A percentile compares a stretch with the other conserved stretches of the same genome.
These are phyloP conservation scores for Peromyscus maniculatus DNA, from an alignment of 2,113 vertebrate species.

Conservation along the genomic window DNA sequence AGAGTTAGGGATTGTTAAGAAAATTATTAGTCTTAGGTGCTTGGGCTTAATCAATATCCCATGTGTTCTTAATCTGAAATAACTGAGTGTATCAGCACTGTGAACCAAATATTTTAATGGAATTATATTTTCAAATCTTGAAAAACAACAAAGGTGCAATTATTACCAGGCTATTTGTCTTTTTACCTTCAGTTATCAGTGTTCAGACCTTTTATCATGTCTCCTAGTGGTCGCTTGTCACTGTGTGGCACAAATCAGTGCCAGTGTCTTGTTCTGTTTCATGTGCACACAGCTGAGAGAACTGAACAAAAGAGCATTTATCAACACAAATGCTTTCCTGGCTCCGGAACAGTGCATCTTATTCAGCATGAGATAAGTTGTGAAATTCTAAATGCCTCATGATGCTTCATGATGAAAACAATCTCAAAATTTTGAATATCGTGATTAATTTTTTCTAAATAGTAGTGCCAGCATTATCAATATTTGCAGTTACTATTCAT, in stretches of 20 bases:
- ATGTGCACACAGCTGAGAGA: constrained; percentile 10
- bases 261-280: not conserved
- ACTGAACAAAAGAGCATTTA: constrained; percentile 60
- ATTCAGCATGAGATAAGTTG: constrained; percentile 44
- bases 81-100: not conserved
- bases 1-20: not conserved
- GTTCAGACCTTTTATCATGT: not conserved
- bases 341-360: constrained; percentile 25
- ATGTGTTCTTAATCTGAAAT: not conserved
- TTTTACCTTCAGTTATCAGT: constrained; percentile 15
- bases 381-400: constrained; percentile 10
- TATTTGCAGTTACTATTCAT: not conserved
- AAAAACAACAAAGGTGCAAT: not conserved
- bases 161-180: not conserved
- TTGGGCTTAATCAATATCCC: not conserved
- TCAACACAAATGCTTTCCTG: not conserved
- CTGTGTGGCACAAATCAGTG: fast-evolving
- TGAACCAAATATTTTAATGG: constrained; percentile 14
- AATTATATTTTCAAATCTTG: not conserved
- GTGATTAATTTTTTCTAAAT: not conserved
- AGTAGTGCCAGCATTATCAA: not conserved
- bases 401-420: constrained; percentile 38
- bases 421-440: not conserved
- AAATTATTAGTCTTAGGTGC: constrained; percentile 2
- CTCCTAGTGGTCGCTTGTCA: not conserved